Evolutionary conservation across 2,888 invertebrate genomes (phyloP).

Genomic region (Mythimna ferrago): DNA sequence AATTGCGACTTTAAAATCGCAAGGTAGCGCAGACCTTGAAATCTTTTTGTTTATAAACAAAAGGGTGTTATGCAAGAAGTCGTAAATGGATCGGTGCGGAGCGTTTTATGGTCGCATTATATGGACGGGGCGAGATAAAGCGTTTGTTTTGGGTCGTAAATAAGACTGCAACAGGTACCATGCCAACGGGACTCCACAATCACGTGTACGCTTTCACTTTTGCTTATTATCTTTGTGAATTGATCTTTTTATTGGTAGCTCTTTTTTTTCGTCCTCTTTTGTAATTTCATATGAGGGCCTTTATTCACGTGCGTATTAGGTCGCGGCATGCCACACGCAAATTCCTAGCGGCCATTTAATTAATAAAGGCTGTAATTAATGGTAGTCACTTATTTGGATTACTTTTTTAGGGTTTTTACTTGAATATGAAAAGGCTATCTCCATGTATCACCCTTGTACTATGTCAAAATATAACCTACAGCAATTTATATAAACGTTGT

Average conservation of each 20-base stretch:
- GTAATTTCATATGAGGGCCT: constrained; percentile 23
- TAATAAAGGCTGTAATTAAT: constrained; percentile 62
- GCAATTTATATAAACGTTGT: constrained; percentile 32
- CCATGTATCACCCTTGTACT: constrained; percentile 56
- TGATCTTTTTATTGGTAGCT: constrained; percentile 74
- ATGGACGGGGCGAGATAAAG: constrained; percentile 89
- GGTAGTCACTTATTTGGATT: constrained; percentile 63
- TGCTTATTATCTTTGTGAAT: constrained; percentile 84
- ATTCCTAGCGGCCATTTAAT: constrained; percentile 60
- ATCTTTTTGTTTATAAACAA: constrained; percentile 89
- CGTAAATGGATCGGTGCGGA: constrained; percentile 81
- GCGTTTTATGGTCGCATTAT: constrained; percentile 89
- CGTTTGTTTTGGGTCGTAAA: constrained; percentile 91
- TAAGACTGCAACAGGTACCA: constrained; percentile 90
- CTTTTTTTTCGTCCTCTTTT: constrained; percentile 50
- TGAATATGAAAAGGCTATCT: constrained; percentile 58
- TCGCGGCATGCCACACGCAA: constrained; percentile 63
- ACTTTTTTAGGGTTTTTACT: constrained; percentile 63
- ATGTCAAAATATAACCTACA: constrained; percentile 46
- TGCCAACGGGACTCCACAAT: constrained; percentile 87
- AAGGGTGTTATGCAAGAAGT: constrained; percentile 88
- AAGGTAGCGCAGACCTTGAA: constrained; percentile 85
- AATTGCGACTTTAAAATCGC: constrained; percentile 68
- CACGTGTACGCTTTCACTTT: constrained; percentile 89
- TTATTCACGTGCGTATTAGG: constrained; percentile 47